Base-by-base conservation (phyloP, 2,888 invertebrate species). In the Pachliopta kotzebuea region DNA sequence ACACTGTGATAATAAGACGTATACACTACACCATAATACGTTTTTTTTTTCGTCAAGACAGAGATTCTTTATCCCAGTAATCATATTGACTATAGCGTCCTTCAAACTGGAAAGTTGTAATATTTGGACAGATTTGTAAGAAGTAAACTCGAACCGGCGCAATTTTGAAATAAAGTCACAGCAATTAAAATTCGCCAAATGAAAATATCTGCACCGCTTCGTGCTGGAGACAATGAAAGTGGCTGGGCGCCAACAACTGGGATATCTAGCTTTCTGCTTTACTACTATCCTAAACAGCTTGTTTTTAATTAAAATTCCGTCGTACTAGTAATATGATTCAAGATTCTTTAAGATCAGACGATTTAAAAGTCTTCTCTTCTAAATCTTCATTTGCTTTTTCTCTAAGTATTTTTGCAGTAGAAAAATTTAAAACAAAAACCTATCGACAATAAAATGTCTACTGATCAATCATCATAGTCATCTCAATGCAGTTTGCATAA, bases 101-200 rank as follows among this genome's bases (percentile, higher is more conserved):
- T 37, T 14, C 14, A 11, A 14, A 11, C 1, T 0, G 2, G 37
- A 14, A 37, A 37, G 37, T 14, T 14, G 2, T 37, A 37, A 37
- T 37, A 11, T 37, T 37, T 45, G 18, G 45, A 1, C 4, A 45
- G 45, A 45, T 45, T 45, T 37, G 37, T 37, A 7, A n/a, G 45
- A 45, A 45, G 45, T 6, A 14, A 37, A 37, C 37, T 37, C 14
- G 37, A 14, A 17, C 14, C 11, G 37, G 37, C 21, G 37, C 53
- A 17, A 60, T 54, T 21, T 54, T 60, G 42, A 54, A 60, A 60
- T 60, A 53, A 60, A 53, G 42, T 26, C 60, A 53, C 52, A 54
- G 52, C 54, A 54, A 37, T 54, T 60, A 54, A 61, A 61, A 61
- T 61, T 61, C 54, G 49, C 21, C 45, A 61, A 61, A 55, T 61